Evolutionary conservation across 2,113 vertebrate species (phyloP).

Genomic region (Oxyruncus cristatus): DNA sequence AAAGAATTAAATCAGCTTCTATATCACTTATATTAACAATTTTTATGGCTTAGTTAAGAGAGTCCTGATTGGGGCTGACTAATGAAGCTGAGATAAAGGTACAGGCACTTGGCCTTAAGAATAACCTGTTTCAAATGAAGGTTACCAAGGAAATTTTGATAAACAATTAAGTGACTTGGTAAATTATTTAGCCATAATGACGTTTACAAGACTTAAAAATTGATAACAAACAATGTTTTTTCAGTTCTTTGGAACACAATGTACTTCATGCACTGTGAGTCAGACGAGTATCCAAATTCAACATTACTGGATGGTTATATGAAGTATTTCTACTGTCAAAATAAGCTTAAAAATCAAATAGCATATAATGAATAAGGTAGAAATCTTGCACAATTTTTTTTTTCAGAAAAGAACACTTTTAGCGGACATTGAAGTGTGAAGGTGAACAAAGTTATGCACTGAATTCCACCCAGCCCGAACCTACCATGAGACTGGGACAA

Average conservation of each 20-base stretch:
- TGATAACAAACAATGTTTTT: background rate
- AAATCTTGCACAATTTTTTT: background rate
- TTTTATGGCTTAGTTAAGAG: background rate
- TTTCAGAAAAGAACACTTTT: background rate
- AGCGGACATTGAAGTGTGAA: background rate
- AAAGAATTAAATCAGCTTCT: background rate
- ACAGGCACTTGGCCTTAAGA: background rate
- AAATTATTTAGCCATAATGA: slow-evolving; percentile 4
- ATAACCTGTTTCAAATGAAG: background rate
- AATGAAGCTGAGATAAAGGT: background rate
- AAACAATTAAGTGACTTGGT: background rate
- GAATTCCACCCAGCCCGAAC: background rate
- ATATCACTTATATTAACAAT: background rate
- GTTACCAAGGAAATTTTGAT: background rate
- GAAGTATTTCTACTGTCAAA: background rate
- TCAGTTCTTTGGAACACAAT: background rate
- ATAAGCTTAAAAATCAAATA: background rate
- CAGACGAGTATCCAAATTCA: background rate
- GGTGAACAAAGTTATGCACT: background rate
- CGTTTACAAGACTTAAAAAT: background rate
- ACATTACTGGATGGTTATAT: background rate
- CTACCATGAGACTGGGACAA: background rate
- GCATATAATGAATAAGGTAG: background rate
- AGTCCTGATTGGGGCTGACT: background rate
- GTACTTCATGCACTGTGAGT: background rate